These are phyloP conservation scores for Allophyes oxyacanthae DNA, from an alignment of 2,888 invertebrate species.

Conservation along the genomic window DNA sequence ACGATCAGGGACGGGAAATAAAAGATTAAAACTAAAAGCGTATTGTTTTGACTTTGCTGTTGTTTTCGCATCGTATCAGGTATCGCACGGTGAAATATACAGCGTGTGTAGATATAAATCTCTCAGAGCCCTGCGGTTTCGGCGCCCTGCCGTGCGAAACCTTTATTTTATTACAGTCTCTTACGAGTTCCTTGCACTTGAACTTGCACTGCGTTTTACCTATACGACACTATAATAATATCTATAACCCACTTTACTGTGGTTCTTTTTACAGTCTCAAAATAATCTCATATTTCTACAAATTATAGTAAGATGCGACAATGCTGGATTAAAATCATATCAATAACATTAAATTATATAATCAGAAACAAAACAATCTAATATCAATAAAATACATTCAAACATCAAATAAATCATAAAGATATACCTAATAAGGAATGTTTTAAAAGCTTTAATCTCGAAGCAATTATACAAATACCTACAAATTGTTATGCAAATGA, in stretches of 20 bases:
- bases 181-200: conserved; percentile 79
- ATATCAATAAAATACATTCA: conserved; percentile 33
- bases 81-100: conserved; percentile 62
- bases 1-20: conserved; percentile 46
- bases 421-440: conserved; percentile 30
- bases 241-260: neutral
- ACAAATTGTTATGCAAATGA: conserved; percentile 71
- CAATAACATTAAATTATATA: conserved; percentile 46
- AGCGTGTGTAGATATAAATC: conserved; percentile 59
- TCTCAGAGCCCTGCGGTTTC: conserved; percentile 68
- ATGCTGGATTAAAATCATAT: conserved; percentile 39
- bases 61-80: conserved; percentile 60
- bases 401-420: conserved; percentile 43
- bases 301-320: neutral
- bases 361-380: conserved; percentile 12
- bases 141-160: conserved; percentile 72
- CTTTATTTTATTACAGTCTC: conserved; percentile 77
- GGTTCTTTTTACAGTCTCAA: neutral
- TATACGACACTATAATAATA: conserved; percentile 38
- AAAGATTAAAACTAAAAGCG: conserved; percentile 54
- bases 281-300: too few species aligned
- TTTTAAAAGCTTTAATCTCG: conserved; percentile 39
- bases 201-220: conserved; percentile 56
- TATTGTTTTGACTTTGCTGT: conserved; percentile 62
- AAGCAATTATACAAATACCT: conserved; percentile 57